Percentiles rank a stretch among this genome's conserved stretches.
Evolutionary conservation across 2,113 vertebrate species (phyloP).

Genomic region (Gopherus evgoodei): DNA sequence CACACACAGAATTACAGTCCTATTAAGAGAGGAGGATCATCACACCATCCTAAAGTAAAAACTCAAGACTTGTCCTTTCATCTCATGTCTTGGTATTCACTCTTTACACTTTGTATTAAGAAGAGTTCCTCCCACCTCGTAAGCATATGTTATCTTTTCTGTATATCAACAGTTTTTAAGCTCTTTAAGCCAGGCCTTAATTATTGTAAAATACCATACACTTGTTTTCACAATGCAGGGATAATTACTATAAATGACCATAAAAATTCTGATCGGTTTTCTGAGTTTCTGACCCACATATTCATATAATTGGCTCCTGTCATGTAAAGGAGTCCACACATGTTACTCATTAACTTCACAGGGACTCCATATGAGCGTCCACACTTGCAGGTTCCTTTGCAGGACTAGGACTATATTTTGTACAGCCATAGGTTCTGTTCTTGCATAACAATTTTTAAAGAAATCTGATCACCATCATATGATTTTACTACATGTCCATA

Average conservation of each 20-base stretch:
- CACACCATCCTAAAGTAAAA: no score
- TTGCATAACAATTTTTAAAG: background rate
- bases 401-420: background rate
- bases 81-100: no score
- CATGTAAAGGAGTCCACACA: background rate
- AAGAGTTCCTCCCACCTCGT: no score
- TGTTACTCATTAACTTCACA: background rate
- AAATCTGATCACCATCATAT: background rate
- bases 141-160: no score
- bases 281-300: background rate
- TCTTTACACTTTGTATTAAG: no score
- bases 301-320: background rate
- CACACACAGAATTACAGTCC: no score
- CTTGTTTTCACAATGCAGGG: background rate
- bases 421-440: background rate
- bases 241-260: background rate
- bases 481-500: background rate
- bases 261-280: background rate
- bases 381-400: background rate
- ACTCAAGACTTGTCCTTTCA: no score
- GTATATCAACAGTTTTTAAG: no score
- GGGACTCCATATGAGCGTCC: background rate
- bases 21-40: no score
- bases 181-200: no score
- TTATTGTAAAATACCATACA: background rate